Conservation (phyloP, 2,797 vertebrate species). For the Sandelia bainsii region DNA sequence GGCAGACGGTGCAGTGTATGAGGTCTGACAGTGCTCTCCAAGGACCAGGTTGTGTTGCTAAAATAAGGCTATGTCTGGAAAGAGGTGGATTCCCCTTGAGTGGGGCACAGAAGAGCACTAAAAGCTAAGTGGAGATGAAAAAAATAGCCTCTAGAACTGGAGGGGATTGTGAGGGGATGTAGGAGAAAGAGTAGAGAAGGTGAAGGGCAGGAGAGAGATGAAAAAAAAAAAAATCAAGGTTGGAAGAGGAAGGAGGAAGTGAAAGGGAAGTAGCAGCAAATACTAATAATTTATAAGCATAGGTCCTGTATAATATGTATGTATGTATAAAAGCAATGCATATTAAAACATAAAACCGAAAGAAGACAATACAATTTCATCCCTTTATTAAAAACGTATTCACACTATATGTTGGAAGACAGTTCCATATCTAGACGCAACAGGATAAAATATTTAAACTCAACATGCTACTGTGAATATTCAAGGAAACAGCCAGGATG, state of each 20-base stretch:
- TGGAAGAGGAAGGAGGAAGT: slow-evolving; percentile 1
- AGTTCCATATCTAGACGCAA: neutral
- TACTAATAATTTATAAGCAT: neutral
- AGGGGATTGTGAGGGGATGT: slow-evolving; percentile 65
- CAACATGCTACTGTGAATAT: neutral
- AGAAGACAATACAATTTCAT: too few species aligned
- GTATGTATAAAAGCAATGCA: neutral
- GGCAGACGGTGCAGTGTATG: slow-evolving; percentile 63
- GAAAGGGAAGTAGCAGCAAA: neutral
- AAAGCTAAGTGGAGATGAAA: slow-evolving; percentile 80
- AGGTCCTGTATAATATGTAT: neutral
- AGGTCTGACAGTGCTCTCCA: slow-evolving; percentile 72
- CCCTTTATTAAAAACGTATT: too few species aligned
- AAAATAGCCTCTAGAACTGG: slow-evolving; percentile 60
- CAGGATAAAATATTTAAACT: slow-evolving; percentile 4
- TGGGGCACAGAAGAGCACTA: slow-evolving; percentile 80
- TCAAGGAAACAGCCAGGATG: neutral
- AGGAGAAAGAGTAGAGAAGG: slow-evolving; percentile 47
- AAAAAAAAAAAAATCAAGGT: slow-evolving; percentile 47
- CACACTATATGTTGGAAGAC: too few species aligned
- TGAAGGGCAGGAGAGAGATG: slow-evolving; percentile 52
- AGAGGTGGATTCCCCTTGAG: slow-evolving; percentile 81
- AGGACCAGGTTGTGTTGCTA: slow-evolving; percentile 79
- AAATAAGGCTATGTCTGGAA: slow-evolving; percentile 82
- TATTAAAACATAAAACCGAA: neutral